Base-by-base conservation (phyloP, 2,113 vertebrate species). In the Haplochromis burtoni region DNA sequence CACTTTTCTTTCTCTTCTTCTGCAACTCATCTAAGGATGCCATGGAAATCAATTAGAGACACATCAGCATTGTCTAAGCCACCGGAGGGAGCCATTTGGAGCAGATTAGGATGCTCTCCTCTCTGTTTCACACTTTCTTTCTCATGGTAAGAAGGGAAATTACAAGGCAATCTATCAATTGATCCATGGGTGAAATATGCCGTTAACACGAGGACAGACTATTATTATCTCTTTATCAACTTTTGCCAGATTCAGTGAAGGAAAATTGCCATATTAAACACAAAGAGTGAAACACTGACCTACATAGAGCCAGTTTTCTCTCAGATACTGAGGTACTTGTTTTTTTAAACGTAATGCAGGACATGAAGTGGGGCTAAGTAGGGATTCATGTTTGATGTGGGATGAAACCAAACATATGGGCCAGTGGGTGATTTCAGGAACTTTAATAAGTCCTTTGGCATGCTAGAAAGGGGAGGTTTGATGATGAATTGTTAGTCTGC, bases 31-130 rank as follows among this genome's bases (percentile, higher is more conserved):
- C 59, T 31, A 38, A 88, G 61, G 82, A 88, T 83, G 83, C 86
- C 87, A 71, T 89, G 84, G 85, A 92, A 93, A 95, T 94, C 94
- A 92, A 93, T 93, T 93, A 90, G 80, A 86, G 86, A 91, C 84
- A 88, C 89, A 89, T 93, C 89, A 86, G 59, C 82, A 59, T 80
- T 76, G 88, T 86, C 80, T 84, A 90, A 90, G 79, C 86, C 85
- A 87, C 90, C 81, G 57, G 79, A 88, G 89, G 91, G 91, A 92
- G 84, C 66, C 55, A 83, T 86, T 81, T 35, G 10, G 80, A 91
- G 85, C 80, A 94, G 91, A 93, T 93, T 90, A 94, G 79, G 85
- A 90, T 9, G 59, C 89, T 88, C 82, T 88, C 63, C 16, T 78
- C 51, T 83, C 86, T 61, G 86, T 91, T 90, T 90, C 88, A 87